phyloP scores from a whole-genome alignment of 2,113 vertebrate species.

The Verasper variegatus region DNA sequence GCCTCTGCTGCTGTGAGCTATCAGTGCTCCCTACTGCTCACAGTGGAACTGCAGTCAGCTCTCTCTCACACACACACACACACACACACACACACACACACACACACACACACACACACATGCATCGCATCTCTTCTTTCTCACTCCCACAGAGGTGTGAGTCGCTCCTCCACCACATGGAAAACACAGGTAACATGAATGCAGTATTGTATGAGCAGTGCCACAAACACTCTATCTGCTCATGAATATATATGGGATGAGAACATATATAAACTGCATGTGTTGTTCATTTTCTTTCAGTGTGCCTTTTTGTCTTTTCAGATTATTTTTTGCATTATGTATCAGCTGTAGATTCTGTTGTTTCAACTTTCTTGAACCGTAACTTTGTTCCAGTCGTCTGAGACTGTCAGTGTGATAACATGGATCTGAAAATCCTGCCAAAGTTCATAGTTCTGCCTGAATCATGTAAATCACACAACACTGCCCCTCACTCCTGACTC shows the following conservation, averaged over 20 bases:
- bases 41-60: slow-evolving; percentile 60
- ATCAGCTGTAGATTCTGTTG: slow-evolving; percentile 21
- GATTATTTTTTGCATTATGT: slow-evolving; percentile 48
- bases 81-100: slow-evolving; percentile 17
- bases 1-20: slow-evolving; percentile 54
- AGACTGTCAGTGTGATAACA: slow-evolving; percentile 8
- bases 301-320: slow-evolving; percentile 43
- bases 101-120: slow-evolving; percentile 15
- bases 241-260: slow-evolving; percentile 53
- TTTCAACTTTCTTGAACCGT: slow-evolving; percentile 35
- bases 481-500: background rate
- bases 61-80: background rate
- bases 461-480: slow-evolving; percentile 2
- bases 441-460: slow-evolving; percentile 15
- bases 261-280: background rate
- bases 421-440: slow-evolving; percentile 28
- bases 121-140: slow-evolving; percentile 2
- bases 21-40: slow-evolving; percentile 74
- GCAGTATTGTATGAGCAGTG: slow-evolving; percentile 1
- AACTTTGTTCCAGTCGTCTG: slow-evolving; percentile 35
- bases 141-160: slow-evolving; percentile 24
- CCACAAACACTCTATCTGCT: background rate
- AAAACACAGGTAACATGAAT: slow-evolving; percentile 21
- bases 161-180: slow-evolving; percentile 23
- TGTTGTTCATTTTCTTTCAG: slow-evolving; percentile 42